A percentile compares a stretch with the other conserved stretches of the same genome.
phyloP scores from a whole-genome alignment of 2,888 invertebrate species.

The Lagria hirta region DNA sequence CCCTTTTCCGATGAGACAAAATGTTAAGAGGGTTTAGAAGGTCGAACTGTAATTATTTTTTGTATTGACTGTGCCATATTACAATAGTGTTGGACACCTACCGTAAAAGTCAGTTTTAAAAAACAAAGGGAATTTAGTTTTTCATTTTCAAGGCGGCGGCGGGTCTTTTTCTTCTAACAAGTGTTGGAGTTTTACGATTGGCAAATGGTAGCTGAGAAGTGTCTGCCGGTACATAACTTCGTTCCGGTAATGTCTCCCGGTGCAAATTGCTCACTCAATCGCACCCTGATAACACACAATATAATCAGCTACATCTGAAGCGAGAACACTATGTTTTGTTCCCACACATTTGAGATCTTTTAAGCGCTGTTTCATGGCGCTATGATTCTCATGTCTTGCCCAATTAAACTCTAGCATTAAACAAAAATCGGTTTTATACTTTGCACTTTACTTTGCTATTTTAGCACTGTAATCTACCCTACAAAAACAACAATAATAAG shows the following conservation, averaged over 20 bases:
- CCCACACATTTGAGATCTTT: slow-evolving; percentile 21
- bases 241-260: slow-evolving; percentile 19
- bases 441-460: too few relatives aligned
- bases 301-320: slow-evolving; percentile 34
- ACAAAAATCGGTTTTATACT: too few relatives aligned
- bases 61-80: slow-evolving; percentile 10
- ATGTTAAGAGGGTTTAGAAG: slow-evolving; percentile 11
- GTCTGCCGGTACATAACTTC: neutral
- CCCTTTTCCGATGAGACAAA: slow-evolving; percentile 14
- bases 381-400: neutral
- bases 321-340: slow-evolving; percentile 18
- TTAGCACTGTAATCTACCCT: too few relatives aligned
- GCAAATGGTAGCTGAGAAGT: slow-evolving; percentile 4
- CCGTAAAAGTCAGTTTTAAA: slow-evolving; percentile 6
- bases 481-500: too few relatives aligned
- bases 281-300: slow-evolving; percentile 35
- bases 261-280: slow-evolving; percentile 41
- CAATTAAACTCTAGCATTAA: too few relatives aligned
- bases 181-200: slow-evolving; percentile 11
- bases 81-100: neutral
- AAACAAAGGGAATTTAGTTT: too few relatives aligned
- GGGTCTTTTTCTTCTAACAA: neutral
- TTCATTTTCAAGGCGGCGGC: neutral
- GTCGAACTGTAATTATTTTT: slow-evolving; percentile 3
- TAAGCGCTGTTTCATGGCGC: neutral